Evolutionary conservation across 2,113 vertebrate genomes (phyloP), one percentile per base, ranked within the genome.

Genomic region (Elachura formosa): DNA sequence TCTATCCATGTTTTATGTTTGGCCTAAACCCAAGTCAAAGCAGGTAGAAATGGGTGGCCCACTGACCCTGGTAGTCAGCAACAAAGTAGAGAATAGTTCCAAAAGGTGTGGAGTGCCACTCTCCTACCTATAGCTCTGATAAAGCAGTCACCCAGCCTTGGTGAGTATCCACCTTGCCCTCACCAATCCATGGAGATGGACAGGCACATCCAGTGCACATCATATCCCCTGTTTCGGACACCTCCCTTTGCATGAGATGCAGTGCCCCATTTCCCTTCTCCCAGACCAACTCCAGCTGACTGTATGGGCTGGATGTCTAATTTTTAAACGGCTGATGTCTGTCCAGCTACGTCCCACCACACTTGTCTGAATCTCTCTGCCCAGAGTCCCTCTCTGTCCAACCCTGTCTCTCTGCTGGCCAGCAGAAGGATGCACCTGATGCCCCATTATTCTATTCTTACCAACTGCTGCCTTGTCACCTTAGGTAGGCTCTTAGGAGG

Each of bases 181-280:
- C 75, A 38, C 11, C 6, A 40, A 0, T n/a, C 34, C 36, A 18
- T 56, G 18, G 28, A 85, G 61, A 26, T 3, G n/a, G 28, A 66
- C 15, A 68, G 43, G 18, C 33, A n/a, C 23, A 63, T 16, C 48
- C 43, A 54, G 17, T 3, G 25, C 20, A 22, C 19, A 13, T 36
- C 25, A 10, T 3, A 21, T 4, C 23, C 63, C 38, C 43, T 74
- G 12, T 24, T 83, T 61, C n/a, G 52, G 36, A 72, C 48, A 48
- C 5, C 4, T 55, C 3, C 14, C 40, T 68, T 31, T 67, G 22
- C n/a, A 29, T 21, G 12, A 89, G 21, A n/a, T 0, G 0, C 4
- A 23, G n/a, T 0, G 0, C 7, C 15, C 68, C 26, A 11, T 74
- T 20, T 69, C n/a, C 71, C 12, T 23, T 33, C 31, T n/a, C 10